A percentile compares a stretch with the other conserved stretches of the same genome.
Conservation (phyloP, 2,888 invertebrate genomes). For the Holacanthella duospinosa region DNA sequence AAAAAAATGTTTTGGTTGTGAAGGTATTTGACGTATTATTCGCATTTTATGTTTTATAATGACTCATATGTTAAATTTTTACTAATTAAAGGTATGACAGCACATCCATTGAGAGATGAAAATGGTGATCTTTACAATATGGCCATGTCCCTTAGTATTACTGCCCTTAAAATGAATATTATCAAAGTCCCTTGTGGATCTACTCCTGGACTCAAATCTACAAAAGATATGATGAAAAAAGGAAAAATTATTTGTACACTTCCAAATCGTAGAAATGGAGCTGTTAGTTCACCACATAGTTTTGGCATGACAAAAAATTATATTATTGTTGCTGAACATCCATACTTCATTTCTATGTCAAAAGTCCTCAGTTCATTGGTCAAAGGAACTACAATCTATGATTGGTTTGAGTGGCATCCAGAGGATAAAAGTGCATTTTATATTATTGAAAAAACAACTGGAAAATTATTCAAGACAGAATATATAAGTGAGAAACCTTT, state of each 20-base stretch:
- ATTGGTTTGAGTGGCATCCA: conserved; percentile 17
- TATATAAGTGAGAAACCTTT: conserved; percentile 43
- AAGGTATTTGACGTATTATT: conserved; percentile 26
- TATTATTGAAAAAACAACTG: conserved; percentile 42
- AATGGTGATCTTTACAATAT: conserved; percentile 44
- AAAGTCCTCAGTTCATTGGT: conserved; percentile 23
- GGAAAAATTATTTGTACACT: conserved; percentile 24
- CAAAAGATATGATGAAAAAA: conserved; percentile 20
- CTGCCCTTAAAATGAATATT: conserved; percentile 40
- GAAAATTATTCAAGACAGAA: conserved; percentile 40
- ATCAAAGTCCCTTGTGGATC: conserved; percentile 38
- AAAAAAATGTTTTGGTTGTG: conserved; percentile 40
- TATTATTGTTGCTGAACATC: conserved; percentile 21
- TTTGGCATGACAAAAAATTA: conserved; percentile 22
- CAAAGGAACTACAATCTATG: neutral
- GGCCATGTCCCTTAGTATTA: conserved; percentile 23
- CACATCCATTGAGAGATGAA: conserved; percentile 43
- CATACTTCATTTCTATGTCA: conserved; percentile 16
- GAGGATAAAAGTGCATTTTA: conserved; percentile 40
- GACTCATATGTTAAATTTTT: neutral
- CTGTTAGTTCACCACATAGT: conserved; percentile 21
- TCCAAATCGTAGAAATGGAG: conserved; percentile 25
- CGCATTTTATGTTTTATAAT: neutral
- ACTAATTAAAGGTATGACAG: conserved; percentile 42
- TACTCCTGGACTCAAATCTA: conserved; percentile 3